Evolutionary conservation across 2,113 vertebrate genomes (phyloP).

Genomic region (Rallus limicola): DNA sequence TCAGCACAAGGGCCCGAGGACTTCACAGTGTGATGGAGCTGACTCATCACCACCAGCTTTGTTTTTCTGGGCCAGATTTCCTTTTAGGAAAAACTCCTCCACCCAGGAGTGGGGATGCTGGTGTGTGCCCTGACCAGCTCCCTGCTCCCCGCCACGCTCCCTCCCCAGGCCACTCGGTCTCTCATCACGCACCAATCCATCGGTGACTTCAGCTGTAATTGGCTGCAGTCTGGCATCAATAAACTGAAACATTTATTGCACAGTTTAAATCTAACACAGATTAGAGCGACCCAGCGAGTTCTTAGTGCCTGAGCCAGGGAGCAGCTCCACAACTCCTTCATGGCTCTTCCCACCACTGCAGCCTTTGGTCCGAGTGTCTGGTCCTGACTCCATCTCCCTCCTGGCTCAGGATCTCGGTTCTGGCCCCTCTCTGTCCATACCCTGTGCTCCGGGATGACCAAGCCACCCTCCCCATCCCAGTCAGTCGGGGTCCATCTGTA

Average conservation of each 20-base stretch:
- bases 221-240: constrained; percentile 68
- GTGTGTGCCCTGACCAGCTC: neutral
- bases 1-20: neutral
- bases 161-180: constrained; percentile 2
- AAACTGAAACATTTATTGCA: constrained; percentile 67
- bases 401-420: accelerated
- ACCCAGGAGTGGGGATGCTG: neutral
- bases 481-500: neutral
- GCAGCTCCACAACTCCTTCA: neutral
- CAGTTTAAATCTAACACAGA: constrained; percentile 66
- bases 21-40: neutral
- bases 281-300: constrained; percentile 20
- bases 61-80: neutral
- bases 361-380: neutral
- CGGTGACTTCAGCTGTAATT: constrained; percentile 41
- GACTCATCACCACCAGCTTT: neutral
- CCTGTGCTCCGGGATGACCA: neutral
- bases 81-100: neutral
- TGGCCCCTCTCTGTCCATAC: neutral
- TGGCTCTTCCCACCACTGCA: neutral
- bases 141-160: neutral
- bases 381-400: neutral
- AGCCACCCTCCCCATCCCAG: neutral
- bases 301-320: constrained; percentile 22
- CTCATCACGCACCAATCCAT: neutral